phyloP scores from a whole-genome alignment of 2,888 invertebrate species.

The Sympetrum striolatum region DNA sequence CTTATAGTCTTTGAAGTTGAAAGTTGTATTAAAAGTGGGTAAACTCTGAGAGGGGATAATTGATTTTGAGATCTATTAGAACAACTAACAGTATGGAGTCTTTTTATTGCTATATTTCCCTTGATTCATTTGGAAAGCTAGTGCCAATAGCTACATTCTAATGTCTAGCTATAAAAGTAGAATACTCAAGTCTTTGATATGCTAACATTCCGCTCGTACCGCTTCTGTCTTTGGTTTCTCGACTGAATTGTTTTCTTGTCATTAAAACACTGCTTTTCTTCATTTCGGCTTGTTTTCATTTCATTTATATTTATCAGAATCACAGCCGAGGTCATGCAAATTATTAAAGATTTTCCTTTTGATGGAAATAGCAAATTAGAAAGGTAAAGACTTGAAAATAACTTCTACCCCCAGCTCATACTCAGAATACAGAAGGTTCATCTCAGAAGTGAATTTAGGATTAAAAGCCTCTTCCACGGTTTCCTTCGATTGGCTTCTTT shows the following conservation, averaged over 20 bases:
- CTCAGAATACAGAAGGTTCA: too few relatives aligned
- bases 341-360: neutral
- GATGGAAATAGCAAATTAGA: neutral
- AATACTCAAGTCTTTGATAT: neutral
- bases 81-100: too few relatives aligned
- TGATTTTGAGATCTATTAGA: too few relatives aligned
- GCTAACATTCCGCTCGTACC: neutral
- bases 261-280: neutral
- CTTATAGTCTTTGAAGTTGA: too few relatives aligned
- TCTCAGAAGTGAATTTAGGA: neutral
- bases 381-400: neutral
- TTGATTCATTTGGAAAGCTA: too few relatives aligned
- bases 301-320: constrained; percentile 2
- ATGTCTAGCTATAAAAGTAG: too few relatives aligned
- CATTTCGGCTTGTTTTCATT: neutral
- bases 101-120: too few relatives aligned
- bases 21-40: too few relatives aligned
- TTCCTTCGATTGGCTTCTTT: neutral
- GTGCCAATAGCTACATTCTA: too few relatives aligned
- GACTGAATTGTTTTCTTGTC: neutral
- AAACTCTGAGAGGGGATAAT: too few relatives aligned
- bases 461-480: neutral
- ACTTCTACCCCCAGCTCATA: neutral
- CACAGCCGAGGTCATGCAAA: neutral
- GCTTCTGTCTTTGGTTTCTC: neutral